A percentile compares a stretch with the other conserved stretches of the same genome.
These are phyloP conservation scores for Habropoda laboriosa DNA, from an alignment of 1,140 invertebrate species.

Conservation along the genomic window DNA sequence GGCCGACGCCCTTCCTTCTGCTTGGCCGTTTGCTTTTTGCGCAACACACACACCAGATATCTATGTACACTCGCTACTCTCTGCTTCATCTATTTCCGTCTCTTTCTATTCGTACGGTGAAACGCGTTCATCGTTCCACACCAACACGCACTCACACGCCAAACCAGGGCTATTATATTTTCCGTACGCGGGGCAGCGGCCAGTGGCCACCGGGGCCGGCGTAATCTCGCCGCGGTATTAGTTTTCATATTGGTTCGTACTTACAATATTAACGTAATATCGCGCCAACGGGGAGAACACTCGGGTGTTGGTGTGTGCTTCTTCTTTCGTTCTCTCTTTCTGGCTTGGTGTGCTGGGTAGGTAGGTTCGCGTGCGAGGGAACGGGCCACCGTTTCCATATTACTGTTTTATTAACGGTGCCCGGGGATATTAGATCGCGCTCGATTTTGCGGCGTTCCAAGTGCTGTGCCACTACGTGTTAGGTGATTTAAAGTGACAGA, in stretches of 20 bases:
- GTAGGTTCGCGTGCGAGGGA: not conserved
- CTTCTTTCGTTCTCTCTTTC: not conserved
- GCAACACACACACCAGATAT: constrained; percentile 62
- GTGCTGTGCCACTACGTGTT: too few species aligned
- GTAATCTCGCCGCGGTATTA: constrained; percentile 50
- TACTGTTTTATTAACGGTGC: constrained; percentile 47
- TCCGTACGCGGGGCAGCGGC: constrained; percentile 26
- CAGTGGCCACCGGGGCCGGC: constrained; percentile 2
- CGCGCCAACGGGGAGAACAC: constrained; percentile 13
- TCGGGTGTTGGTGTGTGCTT: too few species aligned
- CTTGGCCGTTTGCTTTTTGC: constrained; percentile 58
- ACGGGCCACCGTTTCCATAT: constrained; percentile 26
- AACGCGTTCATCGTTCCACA: not conserved
- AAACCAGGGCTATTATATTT: constrained; percentile 58
- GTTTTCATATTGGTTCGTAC: constrained; percentile 48
- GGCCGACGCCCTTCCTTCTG: constrained; percentile 74
- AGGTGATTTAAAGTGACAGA: too few species aligned
- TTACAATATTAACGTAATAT: constrained; percentile 49
- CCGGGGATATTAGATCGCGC: constrained; percentile 18
- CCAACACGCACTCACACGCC: constrained; percentile 48
- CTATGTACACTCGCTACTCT: too few species aligned
- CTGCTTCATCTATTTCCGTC: not conserved
- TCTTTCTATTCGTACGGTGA: not conserved
- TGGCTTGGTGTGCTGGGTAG: not conserved
- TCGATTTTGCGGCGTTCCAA: constrained; percentile 8